Base-by-base conservation (phyloP, 2,888 invertebrate species). In the Cheilosia variabilis region DNA sequence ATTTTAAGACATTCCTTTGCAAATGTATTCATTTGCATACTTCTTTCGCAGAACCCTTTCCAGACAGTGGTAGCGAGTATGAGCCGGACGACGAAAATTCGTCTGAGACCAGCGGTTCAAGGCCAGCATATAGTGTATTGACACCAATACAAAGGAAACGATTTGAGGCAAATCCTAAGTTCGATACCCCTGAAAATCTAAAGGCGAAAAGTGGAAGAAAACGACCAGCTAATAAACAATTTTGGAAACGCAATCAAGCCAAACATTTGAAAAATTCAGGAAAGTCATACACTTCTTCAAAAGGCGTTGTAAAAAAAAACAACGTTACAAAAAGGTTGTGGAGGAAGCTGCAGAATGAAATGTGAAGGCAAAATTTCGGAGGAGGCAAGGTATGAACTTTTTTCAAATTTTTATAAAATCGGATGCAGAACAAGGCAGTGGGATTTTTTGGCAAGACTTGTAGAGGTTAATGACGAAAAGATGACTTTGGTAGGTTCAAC, bases 351-450 rank as follows among this genome's bases (percentile, higher is more conserved):
- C 55, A 62, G 60, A 19, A 72, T 53, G 43, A 62, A 62, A n/a
- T 62, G 43, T 62, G 53, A 72, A 53, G 43, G 52, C 43, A 63
- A 55, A 73, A 41, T 62, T 73, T 63, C 72, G 31, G 62, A 63
- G 6, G 45, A 62, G 22, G 34, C 31, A 41, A 73, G 53, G 19
- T 45, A 63, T 63, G 19, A 73, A 15, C 52, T 55, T 63, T 63
- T 62, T 62, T 45, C 41, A 62, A 62, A 3, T 37, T 72, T 60
- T 62, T 72, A 62, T 31, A 45, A 72, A 72, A 41, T 34, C 53
- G 62, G 72, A 72, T 72, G 72, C 62, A 72, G 72, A 52, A 60
- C 71, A 60, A 60, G 71, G 17, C 71, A 60, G 19, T 53, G 60
- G 71, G 58, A 60, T 41, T 52, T 60, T 13, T 60, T 72, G 31